phyloP scores from a whole-genome alignment of 2,113 vertebrate genomes.

The Ceyx melanurus region DNA sequence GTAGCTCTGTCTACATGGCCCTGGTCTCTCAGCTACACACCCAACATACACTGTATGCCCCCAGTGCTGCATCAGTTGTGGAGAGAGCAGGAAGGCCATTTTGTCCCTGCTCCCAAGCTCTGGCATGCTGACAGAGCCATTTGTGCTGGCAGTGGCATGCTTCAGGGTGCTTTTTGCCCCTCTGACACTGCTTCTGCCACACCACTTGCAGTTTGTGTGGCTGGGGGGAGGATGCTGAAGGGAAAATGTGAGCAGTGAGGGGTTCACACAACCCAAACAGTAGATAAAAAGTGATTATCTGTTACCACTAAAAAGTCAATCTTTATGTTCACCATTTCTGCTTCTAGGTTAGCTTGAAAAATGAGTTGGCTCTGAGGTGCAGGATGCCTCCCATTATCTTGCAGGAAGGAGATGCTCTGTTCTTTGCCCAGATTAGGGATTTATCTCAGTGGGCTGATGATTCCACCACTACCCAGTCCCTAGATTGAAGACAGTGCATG shows the following conservation, averaged over 20 bases:
- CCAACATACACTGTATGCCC: not conserved
- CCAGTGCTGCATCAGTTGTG: not conserved
- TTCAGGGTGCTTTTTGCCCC: not conserved
- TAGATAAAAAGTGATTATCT: not conserved
- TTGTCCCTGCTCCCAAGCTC: not conserved
- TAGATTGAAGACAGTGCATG: not conserved
- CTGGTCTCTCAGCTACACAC: not conserved
- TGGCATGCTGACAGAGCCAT: not conserved
- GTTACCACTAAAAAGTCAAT: not conserved
- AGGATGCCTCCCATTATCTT: not conserved
- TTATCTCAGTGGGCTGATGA: not conserved
- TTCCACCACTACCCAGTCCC: not conserved
- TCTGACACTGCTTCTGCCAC: not conserved
- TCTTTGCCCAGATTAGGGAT: not conserved
- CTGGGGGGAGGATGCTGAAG: not conserved
- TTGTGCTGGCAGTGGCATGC: not conserved
- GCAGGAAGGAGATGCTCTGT: not conserved
- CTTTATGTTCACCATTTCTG: not conserved
- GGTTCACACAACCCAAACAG: not conserved
- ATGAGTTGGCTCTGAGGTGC: not conserved
- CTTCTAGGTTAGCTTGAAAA: not conserved
- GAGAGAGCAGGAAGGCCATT: not conserved
- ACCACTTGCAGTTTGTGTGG: not conserved
- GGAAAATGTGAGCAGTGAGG: not conserved
- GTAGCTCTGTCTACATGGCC: not conserved